Evolutionary conservation across 1,140 invertebrate species (phyloP).

Genomic region (Zaprionus nigranus): DNA sequence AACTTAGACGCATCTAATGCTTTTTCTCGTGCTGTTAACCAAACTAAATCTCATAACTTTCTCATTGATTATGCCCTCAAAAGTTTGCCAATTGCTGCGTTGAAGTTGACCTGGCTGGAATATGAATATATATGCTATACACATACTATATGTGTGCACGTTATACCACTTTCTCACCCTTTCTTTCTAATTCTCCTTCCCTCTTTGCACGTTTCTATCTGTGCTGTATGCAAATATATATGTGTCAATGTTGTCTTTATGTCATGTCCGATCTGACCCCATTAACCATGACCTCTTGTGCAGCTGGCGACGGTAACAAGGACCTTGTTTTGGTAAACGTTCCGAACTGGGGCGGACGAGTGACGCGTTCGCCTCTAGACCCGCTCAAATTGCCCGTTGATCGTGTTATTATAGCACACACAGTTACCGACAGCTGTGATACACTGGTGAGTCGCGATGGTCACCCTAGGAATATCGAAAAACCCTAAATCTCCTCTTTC

Average conservation of each 20-base stretch:
- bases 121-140: conserved; percentile 23
- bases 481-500: not conserved
- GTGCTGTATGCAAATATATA: not conserved
- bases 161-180: not conserved
- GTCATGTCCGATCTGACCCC: conserved; percentile 17
- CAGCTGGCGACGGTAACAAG: conserved; percentile 38
- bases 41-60: conserved; percentile 15
- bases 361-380: conserved; percentile 76
- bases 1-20: not conserved
- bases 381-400: conserved; percentile 84
- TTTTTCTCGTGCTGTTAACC: conserved; percentile 3
- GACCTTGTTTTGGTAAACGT: conserved; percentile 45
- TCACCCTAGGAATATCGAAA: not conserved
- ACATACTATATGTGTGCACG: conserved; percentile 7
- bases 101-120: conserved; percentile 45
- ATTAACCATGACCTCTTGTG: conserved; percentile 33
- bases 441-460: conserved; percentile 79
- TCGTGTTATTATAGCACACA: conserved; percentile 86
- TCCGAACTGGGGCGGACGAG: conserved; percentile 87
- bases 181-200: not conserved
- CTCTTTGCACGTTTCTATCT: conserved; percentile 1
- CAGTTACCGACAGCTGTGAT: conserved; percentile 85
- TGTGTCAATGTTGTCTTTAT: conserved; percentile 23
- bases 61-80: conserved; percentile 26
- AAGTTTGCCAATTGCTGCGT: conserved; percentile 24